These are phyloP conservation scores for Felis chaus DNA, from an alignment of 2,113 vertebrate genomes.

Conservation along the genomic window DNA sequence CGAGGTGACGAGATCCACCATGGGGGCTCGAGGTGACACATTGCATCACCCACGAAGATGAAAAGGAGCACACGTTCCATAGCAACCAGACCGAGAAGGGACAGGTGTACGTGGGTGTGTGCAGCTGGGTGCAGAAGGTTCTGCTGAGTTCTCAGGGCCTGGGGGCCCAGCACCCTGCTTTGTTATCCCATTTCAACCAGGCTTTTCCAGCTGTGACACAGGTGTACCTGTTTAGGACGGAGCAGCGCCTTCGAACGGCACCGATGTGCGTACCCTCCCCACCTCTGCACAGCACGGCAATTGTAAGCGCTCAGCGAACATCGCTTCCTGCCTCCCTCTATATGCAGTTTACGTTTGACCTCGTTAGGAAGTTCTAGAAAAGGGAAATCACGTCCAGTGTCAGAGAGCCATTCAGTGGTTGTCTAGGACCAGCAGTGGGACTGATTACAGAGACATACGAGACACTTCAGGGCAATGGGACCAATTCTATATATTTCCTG, in stretches of 20 bases:
- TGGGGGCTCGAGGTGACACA: rapidly evolving
- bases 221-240: rapidly evolving
- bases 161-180: rapidly evolving
- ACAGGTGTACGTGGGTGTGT: not conserved
- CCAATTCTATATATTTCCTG: rapidly evolving
- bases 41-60: rapidly evolving
- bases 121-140: not conserved
- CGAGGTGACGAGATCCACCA: rapidly evolving
- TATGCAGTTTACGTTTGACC: rapidly evolving
- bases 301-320: not conserved
- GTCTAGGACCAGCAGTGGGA: not conserved
- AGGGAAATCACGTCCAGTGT: not conserved
- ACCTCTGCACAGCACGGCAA: rapidly evolving
- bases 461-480: not conserved
- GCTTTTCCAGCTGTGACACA: too few relatives aligned
- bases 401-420: rapidly evolving
- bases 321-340: rapidly evolving
- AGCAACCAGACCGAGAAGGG: not conserved
- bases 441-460: rapidly evolving
- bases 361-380: not conserved
- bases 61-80: rapidly evolving
- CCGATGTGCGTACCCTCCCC: rapidly evolving
- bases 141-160: rapidly evolving
- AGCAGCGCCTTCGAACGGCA: not conserved
- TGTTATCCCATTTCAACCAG: not conserved